These are phyloP conservation scores for Branchipolynoe longqiensis DNA, from an alignment of 2,888 invertebrate genomes.

Conservation along the genomic window DNA sequence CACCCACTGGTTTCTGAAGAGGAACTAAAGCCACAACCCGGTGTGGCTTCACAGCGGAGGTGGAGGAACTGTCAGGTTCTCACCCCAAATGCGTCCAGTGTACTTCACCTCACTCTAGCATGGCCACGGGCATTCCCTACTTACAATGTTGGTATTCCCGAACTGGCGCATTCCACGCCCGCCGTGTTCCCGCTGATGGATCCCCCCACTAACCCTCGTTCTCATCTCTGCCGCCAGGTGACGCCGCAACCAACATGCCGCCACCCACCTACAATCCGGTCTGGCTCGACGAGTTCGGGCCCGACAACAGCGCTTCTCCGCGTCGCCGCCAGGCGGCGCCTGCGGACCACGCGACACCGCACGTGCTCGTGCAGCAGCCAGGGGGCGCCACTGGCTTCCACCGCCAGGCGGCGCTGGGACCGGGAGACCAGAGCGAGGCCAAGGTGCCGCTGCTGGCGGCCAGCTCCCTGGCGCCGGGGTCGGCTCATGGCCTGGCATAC, in stretches of 20 bases:
- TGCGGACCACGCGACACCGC: conserved; percentile 11
- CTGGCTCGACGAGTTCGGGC: conserved; percentile 35
- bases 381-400: background rate
- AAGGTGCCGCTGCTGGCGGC: conserved; percentile 26
- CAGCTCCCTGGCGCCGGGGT: background rate
- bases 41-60: no score
- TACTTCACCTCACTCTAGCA: no score
- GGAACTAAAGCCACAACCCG: no score
- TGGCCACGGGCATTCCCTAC: no score
- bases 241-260: conserved; percentile 36
- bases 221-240: no score
- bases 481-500: background rate
- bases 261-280: conserved; percentile 36
- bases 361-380: conserved; percentile 8
- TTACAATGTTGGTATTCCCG: no score
- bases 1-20: no score
- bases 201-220: no score
- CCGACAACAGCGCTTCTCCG: background rate
- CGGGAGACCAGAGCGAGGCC: conserved; percentile 35
- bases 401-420: background rate
- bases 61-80: no score
- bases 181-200: no score
- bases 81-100: no score
- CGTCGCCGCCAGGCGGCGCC: background rate
- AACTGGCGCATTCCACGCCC: no score